Base-by-base conservation (phyloP, 1,140 invertebrate genomes). In the Drosophila burlai region DNA sequence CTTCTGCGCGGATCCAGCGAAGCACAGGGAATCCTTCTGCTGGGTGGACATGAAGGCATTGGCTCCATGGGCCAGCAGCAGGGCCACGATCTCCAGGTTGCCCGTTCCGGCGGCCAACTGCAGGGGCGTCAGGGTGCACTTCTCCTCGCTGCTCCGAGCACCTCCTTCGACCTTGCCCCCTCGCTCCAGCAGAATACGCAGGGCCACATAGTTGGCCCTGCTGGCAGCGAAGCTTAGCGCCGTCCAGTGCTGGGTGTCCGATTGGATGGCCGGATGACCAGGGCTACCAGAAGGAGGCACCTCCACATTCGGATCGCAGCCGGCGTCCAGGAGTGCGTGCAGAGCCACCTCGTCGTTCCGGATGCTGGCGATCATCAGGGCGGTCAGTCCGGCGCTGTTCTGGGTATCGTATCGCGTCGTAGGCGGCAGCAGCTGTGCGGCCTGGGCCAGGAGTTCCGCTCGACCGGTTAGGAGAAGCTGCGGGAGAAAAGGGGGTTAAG, bases 101-200 rank as follows among this genome's bases (percentile, higher is more conserved):
- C 97, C 97, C 3, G 96, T 95, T 0, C 97, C 97, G 29, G 97
- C 96, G 1, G 97, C 97, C 64, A 97, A 94, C 94, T 98, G 97
- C 3, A 98, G 86, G 0, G 97, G 97, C 5, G 97, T 98, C 40
- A 98, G 94, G 0, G 97, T 98, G 76, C 96, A 96, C 68, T 97
- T 97, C 73, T 98, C 97, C 87, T 98, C 97, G 63, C 96, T 96
- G 2, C 96, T 84, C 11, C 95, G 94, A 0, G 97, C 97, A 0
- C 97, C 97, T 9, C 97, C 97, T 93, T 98, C 97, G 0, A 97
- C 97, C 58, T 95, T 94, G n/a, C 96, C 97, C 2, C 97, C 97
- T 21, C 96, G 94, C 74, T 97, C 96, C 18, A 98, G 90, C 9
- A 97, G 92, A 65, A 96, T 94, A 92, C 66, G 93, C 93, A 94